Evolutionary conservation across 2,888 invertebrate species (phyloP).

Genomic region (Nymphalis polychloros): DNA sequence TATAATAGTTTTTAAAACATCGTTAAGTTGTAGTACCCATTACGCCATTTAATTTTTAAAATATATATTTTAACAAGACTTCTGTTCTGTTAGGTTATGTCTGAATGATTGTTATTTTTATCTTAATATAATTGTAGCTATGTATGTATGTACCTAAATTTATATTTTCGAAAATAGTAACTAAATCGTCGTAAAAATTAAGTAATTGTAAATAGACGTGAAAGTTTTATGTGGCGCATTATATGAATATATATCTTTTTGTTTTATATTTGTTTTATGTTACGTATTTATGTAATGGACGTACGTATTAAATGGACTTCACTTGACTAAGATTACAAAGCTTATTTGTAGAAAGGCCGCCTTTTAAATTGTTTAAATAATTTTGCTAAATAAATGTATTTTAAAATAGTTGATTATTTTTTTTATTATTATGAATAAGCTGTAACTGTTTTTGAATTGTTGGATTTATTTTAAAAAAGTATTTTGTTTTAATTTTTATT

Average conservation of each 20-base stretch:
- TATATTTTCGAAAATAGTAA: conserved; percentile 78
- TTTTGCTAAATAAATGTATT: too few relatives aligned
- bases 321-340: conserved; percentile 43
- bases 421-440: conserved; percentile 6
- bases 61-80: conserved; percentile 56
- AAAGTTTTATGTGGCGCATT: conserved; percentile 80
- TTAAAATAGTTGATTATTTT: background rate
- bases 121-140: conserved; percentile 70
- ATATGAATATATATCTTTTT: conserved; percentile 52
- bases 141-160: conserved; percentile 78
- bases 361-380: too few relatives aligned
- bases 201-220: conserved; percentile 77
- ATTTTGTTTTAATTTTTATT: background rate
- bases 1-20: conserved; percentile 26
- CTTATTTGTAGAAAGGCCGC: background rate
- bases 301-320: conserved; percentile 56
- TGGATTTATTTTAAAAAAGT: background rate
- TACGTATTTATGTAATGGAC: conserved; percentile 75
- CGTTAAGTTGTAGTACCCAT: conserved; percentile 31
- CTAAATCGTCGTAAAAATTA: conserved; percentile 70
- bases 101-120: conserved; percentile 66
- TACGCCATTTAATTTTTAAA: conserved; percentile 35
- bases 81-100: conserved; percentile 65
- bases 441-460: conserved; percentile 1
- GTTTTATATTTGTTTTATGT: conserved; percentile 69